These are phyloP conservation scores for Tinea semifulvella DNA, from an alignment of 2,888 invertebrate genomes.

Conservation along the genomic window DNA sequence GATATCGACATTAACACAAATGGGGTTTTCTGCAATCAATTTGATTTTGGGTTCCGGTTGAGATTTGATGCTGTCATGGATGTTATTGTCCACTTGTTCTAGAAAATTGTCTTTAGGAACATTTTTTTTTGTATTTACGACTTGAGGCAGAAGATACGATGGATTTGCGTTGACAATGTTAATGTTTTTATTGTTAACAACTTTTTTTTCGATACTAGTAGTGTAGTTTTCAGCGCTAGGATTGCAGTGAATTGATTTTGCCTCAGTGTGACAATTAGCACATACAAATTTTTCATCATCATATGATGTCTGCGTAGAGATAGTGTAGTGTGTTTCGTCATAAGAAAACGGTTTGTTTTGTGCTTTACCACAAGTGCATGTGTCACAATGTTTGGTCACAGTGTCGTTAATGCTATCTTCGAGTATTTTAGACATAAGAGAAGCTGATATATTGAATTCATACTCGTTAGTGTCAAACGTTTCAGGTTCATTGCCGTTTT, in stretches of 20 bases:
- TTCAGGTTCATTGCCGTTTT: constrained; percentile 49
- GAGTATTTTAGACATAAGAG: constrained; percentile 90
- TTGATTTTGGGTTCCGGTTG: background rate
- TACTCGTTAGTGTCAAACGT: constrained; percentile 69
- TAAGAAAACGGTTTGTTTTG: constrained; percentile 61
- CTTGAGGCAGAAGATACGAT: background rate
- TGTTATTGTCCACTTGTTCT: background rate
- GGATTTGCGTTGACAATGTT: constrained; percentile 22
- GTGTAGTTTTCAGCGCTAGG: constrained; percentile 23
- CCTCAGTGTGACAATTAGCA: constrained; percentile 69
- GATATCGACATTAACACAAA: constrained; percentile 13
- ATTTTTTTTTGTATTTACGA: background rate
- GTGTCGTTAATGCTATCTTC: constrained; percentile 88
- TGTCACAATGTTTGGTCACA: constrained; percentile 83
- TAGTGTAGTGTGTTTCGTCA: constrained; percentile 64
- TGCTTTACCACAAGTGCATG: constrained; percentile 75
- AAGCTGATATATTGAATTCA: constrained; percentile 81
- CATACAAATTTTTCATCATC: constrained; percentile 55
- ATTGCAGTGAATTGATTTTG: constrained; percentile 49
- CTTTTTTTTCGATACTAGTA: constrained; percentile 29
- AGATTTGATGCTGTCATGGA: background rate
- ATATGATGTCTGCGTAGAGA: constrained; percentile 69
- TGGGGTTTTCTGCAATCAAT: background rate
- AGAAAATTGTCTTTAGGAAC: background rate
- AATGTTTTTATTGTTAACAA: constrained; percentile 32